These are phyloP conservation scores for Augiades crinisus DNA, from an alignment of 2,888 invertebrate species.

Conservation along the genomic window DNA sequence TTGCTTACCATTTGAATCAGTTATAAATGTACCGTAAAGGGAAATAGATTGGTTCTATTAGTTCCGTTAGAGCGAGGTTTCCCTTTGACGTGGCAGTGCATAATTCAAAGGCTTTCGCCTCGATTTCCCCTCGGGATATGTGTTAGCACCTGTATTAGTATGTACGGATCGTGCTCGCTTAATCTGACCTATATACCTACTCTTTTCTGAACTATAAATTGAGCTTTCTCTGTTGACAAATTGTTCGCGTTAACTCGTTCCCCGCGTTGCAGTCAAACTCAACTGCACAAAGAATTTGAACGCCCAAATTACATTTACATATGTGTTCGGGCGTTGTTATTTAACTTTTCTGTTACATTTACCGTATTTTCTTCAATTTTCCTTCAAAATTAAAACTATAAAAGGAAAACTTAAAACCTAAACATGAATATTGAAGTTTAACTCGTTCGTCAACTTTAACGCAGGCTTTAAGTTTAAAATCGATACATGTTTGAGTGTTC, in stretches of 20 bases:
- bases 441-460: too few species aligned
- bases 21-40: slow-evolving; percentile 39
- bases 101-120: slow-evolving; percentile 43
- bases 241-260: slow-evolving; percentile 16
- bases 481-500: too few species aligned
- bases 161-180: slow-evolving; percentile 15
- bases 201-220: slow-evolving; percentile 20
- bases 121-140: slow-evolving; percentile 37
- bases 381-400: too few species aligned
- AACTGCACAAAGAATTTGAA: slow-evolving; percentile 17
- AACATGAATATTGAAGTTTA: too few species aligned
- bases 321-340: neutral
- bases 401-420: too few species aligned
- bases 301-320: slow-evolving; percentile 15
- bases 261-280: slow-evolving; percentile 7
- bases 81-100: slow-evolving; percentile 43
- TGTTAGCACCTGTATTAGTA: slow-evolving; percentile 37
- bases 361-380: too few species aligned
- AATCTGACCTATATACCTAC: slow-evolving; percentile 20
- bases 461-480: too few species aligned
- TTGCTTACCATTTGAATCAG: slow-evolving; percentile 35
- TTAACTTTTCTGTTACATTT: too few species aligned
- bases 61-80: slow-evolving; percentile 39
- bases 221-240: slow-evolving; percentile 19
- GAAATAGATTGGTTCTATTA: slow-evolving; percentile 46